phyloP scores from a whole-genome alignment of 2,888 invertebrate species.

The Pachydiplax longipennis region DNA sequence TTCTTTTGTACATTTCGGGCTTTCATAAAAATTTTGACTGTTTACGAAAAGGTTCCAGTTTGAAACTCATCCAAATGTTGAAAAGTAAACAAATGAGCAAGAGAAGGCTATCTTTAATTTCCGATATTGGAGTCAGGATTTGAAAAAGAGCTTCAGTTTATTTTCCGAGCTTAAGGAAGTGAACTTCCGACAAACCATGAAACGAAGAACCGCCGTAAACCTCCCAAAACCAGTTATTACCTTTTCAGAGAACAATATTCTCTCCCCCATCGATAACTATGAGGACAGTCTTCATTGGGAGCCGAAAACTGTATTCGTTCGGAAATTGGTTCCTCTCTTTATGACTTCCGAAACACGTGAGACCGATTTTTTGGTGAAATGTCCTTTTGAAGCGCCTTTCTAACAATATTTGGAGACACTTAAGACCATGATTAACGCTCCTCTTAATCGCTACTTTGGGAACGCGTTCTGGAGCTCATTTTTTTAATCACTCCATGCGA shows the following conservation, averaged over 20 bases:
- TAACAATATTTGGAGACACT: neutral
- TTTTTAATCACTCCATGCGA: neutral
- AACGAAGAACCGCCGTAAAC: too few relatives aligned
- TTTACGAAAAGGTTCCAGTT: too few relatives aligned
- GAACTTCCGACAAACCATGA: too few relatives aligned
- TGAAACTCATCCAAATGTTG: too few relatives aligned
- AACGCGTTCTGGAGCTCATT: neutral
- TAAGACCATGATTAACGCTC: neutral
- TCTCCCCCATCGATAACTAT: neutral
- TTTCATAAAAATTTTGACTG: too few relatives aligned
- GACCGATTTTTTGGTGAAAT: neutral
- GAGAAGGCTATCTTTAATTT: too few relatives aligned
- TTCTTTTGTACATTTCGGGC: too few relatives aligned
- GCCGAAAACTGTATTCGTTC: neutral
- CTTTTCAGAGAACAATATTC: neutral
- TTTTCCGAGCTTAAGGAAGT: too few relatives aligned
- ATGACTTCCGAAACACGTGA: neutral
- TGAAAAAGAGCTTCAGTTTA: too few relatives aligned
- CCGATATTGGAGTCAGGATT: too few relatives aligned
- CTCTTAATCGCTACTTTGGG: neutral
- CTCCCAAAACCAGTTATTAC: too few relatives aligned
- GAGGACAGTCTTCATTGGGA: neutral
- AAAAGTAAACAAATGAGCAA: too few relatives aligned
- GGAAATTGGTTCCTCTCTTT: neutral
- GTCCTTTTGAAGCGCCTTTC: neutral